Conservation (phyloP, 2,888 invertebrate species). For the Apoderus coryli region DNA sequence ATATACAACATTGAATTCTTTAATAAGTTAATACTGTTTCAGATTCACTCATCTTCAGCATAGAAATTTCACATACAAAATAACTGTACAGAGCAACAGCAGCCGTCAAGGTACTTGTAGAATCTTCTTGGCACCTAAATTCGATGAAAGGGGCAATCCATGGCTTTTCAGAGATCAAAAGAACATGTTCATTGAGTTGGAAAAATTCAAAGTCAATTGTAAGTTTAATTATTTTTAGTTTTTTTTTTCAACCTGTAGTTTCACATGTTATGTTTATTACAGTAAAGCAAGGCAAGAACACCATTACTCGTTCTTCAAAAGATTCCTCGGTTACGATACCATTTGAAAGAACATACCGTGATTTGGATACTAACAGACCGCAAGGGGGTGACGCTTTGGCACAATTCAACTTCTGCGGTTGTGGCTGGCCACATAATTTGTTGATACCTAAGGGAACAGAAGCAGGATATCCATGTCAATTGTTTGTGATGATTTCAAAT, state of each 20-base stretch:
- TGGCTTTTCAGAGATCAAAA: constrained; percentile 49
- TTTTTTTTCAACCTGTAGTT: too few relatives aligned
- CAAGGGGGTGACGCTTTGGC: constrained; percentile 37
- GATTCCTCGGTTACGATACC: constrained; percentile 74
- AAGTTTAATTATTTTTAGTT: constrained; percentile 29
- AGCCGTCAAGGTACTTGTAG: constrained; percentile 44
- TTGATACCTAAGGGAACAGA: constrained; percentile 56
- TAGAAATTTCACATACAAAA: constrained; percentile 48
- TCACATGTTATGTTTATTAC: constrained; percentile 14
- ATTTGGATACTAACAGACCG: constrained; percentile 45
- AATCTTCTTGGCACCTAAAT: constrained; percentile 53
- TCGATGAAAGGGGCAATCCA: constrained; percentile 47
- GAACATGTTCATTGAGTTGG: constrained; percentile 54
- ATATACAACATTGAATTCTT: too few relatives aligned
- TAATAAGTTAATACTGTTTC: constrained; percentile 5
- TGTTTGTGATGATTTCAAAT: constrained; percentile 69
- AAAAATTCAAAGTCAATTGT: constrained; percentile 52
- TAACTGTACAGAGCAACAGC: constrained; percentile 16
- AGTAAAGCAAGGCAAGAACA: constrained; percentile 56
- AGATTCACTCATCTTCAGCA: constrained; percentile 65
- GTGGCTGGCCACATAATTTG: constrained; percentile 79
- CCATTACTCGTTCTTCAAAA: constrained; percentile 46
- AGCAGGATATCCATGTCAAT: constrained; percentile 48
- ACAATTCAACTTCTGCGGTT: constrained; percentile 71
- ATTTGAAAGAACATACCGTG: constrained; percentile 66